Conservation (phyloP, 2,888 invertebrate species). For the Eupithecia exiguata region DNA sequence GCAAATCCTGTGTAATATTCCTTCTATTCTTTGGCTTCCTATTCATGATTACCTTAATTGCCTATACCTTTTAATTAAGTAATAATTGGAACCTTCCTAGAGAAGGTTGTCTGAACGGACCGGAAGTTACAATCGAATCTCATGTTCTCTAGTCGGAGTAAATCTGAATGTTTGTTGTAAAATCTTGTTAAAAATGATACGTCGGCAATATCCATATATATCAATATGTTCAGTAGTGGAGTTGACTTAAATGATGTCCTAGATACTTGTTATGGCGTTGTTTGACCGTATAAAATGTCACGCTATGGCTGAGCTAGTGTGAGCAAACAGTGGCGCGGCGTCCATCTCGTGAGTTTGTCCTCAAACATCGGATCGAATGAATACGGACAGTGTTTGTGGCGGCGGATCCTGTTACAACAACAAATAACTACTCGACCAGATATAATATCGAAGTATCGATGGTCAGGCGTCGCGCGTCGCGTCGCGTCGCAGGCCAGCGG, state of each 20-base stretch:
- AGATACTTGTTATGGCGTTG: constrained; percentile 40
- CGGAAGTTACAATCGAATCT: neutral
- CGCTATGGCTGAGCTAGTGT: constrained; percentile 60
- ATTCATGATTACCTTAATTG: neutral
- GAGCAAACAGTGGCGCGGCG: constrained; percentile 71
- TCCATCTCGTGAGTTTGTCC: constrained; percentile 78
- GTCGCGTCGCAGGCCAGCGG: constrained; percentile 28
- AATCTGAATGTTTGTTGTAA: neutral
- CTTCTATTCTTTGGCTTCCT: neutral
- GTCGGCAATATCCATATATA: neutral
- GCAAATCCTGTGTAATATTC: constrained; percentile 16
- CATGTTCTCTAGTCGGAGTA: neutral
- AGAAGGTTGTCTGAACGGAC: neutral
- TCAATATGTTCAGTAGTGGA: neutral
- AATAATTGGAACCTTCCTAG: neutral
- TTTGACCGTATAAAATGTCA: constrained; percentile 69
- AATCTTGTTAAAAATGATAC: neutral
- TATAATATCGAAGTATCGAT: constrained; percentile 39
- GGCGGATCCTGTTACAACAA: constrained; percentile 77
- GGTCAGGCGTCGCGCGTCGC: constrained; percentile 29
- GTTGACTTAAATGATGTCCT: neutral
- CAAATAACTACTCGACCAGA: constrained; percentile 62
- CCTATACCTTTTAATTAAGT: neutral
- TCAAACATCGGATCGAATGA: constrained; percentile 79
- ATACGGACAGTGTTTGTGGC: constrained; percentile 77